Evolutionary conservation across 2,797 vertebrate species (phyloP), one percentile per base, ranked within the genome.

Genomic region (Acridotheres tristis): DNA sequence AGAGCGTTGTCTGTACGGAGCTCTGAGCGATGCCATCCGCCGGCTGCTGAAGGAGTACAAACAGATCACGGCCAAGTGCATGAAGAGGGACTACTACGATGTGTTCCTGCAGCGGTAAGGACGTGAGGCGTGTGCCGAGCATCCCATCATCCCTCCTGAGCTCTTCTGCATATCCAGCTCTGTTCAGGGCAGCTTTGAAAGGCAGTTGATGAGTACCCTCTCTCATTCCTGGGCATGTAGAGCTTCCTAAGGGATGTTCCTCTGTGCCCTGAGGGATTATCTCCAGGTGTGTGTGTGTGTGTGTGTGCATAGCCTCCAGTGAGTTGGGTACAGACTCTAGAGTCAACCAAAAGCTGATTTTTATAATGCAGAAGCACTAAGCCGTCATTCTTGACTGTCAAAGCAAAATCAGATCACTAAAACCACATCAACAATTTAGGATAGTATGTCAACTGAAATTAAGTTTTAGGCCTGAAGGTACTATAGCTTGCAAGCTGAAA

Each of bases 41-140:
- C 98, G 98, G 13, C 97, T 99, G 76, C 97, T 99, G 92, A 99
- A 98, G 34, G 99, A 99, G 30, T 99, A 99, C 95, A 99, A 99
- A 87, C 99, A 99, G 82, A 99, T 99, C 97, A 98, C 98, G 0
- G 97, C 98, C 21, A 98, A 98, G 40, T 98, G 98, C 92, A 98
- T 99, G 98, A 98, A 98, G 97, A 97, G 98, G 38, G 98, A 99
- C 80, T 99, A 99, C 90, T 99, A 99, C 0, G 98, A 99, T 72
- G 98, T 99, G 97, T 99, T 99, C 93, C 96, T 99, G 68, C 99
- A 99, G 97, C 97, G 98, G 99, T 99, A 92, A 98, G 98, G 72
- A 25, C 36, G 3, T 26, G 34, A 50, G 63, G 18, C 77, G 3
- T 7, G 9, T n/a, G 72, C 84, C 48, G 2, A 3, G 15, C 27